Evolutionary conservation across 2,888 invertebrate species (phyloP).

Genomic region (Tiphia femorata): DNA sequence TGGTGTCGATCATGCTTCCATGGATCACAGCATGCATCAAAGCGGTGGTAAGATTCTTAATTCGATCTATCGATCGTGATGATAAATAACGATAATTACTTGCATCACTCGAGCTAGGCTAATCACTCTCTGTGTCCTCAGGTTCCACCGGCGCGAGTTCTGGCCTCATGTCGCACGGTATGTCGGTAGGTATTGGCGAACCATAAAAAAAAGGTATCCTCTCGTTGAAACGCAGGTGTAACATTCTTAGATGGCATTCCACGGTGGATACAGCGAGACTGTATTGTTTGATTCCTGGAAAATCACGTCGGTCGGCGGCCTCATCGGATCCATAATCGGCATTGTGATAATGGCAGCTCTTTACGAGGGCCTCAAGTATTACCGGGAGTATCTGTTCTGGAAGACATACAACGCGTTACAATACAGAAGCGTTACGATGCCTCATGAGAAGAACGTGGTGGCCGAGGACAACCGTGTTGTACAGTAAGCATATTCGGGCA

Average conservation of each 20-base stretch:
- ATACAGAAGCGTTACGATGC: slow-evolving; percentile 87
- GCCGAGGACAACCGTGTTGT: slow-evolving; percentile 81
- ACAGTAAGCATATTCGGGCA: slow-evolving; percentile 86
- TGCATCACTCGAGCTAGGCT: too few species aligned
- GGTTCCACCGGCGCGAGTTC: slow-evolving; percentile 19
- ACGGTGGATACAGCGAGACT: slow-evolving; percentile 82
- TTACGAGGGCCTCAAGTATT: slow-evolving; percentile 96
- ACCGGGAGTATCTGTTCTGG: slow-evolving; percentile 81
- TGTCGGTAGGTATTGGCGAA: slow-evolving; percentile 57
- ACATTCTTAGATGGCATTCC: slow-evolving; percentile 78
- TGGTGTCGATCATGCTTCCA: slow-evolving; percentile 27
- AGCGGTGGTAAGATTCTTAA: slow-evolving; percentile 13
- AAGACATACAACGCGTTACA: slow-evolving; percentile 88
- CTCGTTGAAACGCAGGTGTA: too few species aligned
- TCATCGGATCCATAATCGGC: slow-evolving; percentile 91
- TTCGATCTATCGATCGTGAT: not conserved
- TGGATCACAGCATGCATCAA: slow-evolving; percentile 35
- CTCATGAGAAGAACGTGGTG: slow-evolving; percentile 76
- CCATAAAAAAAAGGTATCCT: not conserved
- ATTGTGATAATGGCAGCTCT: slow-evolving; percentile 93
- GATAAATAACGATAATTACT: not conserved
- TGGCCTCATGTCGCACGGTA: slow-evolving; percentile 54
- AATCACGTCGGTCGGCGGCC: slow-evolving; percentile 79
- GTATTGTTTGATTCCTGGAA: slow-evolving; percentile 89
- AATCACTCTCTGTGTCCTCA: too few species aligned